Evolutionary conservation across 2,888 invertebrate genomes (phyloP), one percentile per base, ranked within the genome.

Genomic region (Trachelus iudaicus): DNA sequence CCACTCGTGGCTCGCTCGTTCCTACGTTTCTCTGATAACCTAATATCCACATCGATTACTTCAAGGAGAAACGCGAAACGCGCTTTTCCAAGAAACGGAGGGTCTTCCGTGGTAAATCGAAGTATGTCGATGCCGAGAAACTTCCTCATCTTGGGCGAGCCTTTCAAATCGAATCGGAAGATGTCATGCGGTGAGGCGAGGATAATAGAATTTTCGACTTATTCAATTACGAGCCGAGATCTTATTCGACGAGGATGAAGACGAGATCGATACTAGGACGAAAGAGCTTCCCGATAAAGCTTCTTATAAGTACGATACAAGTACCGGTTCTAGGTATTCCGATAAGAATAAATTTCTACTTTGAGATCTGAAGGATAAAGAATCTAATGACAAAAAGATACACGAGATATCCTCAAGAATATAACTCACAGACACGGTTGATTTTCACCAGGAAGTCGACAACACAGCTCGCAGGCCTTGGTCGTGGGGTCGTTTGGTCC

Each of bases 381-480:
- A 6, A 56, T 56, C 56, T 23, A 23, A 56, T 23, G 23, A 15
- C 23, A 23, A 56, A 23, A 23, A 23, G 34, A 1, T 31, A 56
- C 11, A 33, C n/a, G n/a, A 30, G 31, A 33, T 23, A 31, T 11
- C n/a, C 1, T 73, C 33, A n/a, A 74, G 11, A 31, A 33, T 34
- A 75, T 35, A 79, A 92, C 93, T 90, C 87, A 94, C 92, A 95
- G 92, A 91, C 98, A 98, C 0, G 95, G 94, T 87, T 95, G 95
- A 81, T 95, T 96, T 86, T 96, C 96, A 69, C 97, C 97, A 0
- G 97, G 96, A 83, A 95, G 92, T 89, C 97, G 96, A 91, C 98
- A 98, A 92, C 98, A 98, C 82, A 98, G 94, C 92, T 98, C 97
- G 92, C 98, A 98, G 1, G 97, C 96, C 85, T 98, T 97, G 40